Evolutionary conservation across 53 echinoderm and acorn worm genomes (phyloP).

Genomic region (Holothuria leucospilota): DNA sequence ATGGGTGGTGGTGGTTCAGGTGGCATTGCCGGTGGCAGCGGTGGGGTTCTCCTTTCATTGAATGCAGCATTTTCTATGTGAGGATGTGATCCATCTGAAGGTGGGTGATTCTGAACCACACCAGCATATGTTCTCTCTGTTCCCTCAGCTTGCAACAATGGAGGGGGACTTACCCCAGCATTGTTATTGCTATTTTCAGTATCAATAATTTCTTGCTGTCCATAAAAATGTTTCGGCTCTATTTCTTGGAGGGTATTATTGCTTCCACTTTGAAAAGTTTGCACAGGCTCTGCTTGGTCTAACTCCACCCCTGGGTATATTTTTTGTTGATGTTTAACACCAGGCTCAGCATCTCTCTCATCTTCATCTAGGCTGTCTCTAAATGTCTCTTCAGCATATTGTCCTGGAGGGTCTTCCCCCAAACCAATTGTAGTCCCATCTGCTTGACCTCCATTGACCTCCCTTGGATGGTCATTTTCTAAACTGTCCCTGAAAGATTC

Average conservation of each 20-base stretch:
- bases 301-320: too few species aligned
- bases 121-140: slow-evolving; percentile 1
- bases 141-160: not conserved
- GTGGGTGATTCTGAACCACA: not conserved
- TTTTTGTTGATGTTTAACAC: not conserved
- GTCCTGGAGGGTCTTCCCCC: not conserved
- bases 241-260: not conserved
- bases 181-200: slow-evolving; percentile 36
- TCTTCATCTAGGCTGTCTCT: slow-evolving; percentile 27
- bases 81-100: too few species aligned
- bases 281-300: too few species aligned
- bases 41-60: not conserved
- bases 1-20: slow-evolving; percentile 35
- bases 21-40: slow-evolving; percentile 25
- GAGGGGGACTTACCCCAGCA: slow-evolving; percentile 34
- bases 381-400: slow-evolving; percentile 9
- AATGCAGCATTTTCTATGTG: too few species aligned
- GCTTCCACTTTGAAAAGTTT: too few species aligned
- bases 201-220: not conserved
- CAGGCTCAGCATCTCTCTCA: not conserved
- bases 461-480: slow-evolving; percentile 32
- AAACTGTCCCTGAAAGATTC: slow-evolving; percentile 35
- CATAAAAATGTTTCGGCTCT: not conserved
- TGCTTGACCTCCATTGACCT: not conserved
- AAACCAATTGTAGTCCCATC: not conserved